Evolutionary conservation across 2,797 vertebrate species (phyloP), one percentile per base, ranked within the genome.

Genomic region (Hirundo rustica): DNA sequence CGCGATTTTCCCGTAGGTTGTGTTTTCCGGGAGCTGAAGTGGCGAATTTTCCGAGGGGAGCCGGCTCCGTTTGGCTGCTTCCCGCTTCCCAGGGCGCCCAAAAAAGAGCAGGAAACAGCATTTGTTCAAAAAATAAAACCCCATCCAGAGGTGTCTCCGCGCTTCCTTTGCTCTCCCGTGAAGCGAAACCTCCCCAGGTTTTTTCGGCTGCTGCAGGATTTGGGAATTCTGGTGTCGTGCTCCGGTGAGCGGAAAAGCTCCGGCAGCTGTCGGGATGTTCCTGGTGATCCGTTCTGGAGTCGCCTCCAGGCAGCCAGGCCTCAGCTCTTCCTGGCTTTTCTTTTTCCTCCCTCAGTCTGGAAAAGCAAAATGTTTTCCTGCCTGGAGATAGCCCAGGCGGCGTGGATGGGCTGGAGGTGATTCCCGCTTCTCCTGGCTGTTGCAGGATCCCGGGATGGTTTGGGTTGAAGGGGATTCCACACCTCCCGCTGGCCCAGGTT

Each of bases 221-320:
- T 87, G 73, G 87, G 74, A 67, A 72, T 88, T 72, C 65, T 23
- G 27, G 18, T 48, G 70, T 89, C 13, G 26, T 30, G 89, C 93
- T 94, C 50, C 1, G 5, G 62, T n/a, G 77, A 92, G 93, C 74
- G 27, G 91, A 67, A 85, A 42, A 85, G 44, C 88, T 92, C 62
- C 61, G 7, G 20, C 45, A 68, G 55, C 64, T 36, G 42, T 14
- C 30, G 1, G 21, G 89, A 81, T 62, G n/a, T 71, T 71, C 84
- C 87, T 34, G 60, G 29, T 42, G 21, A 71, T 74, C 53, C 65
- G 81, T 88, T 77, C 60, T 16, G 27, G 40, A n/a, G 70, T 80
- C 79, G 27, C 81, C 87, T 70, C 55, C n/a, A 13, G 91, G 78
- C 79, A 1, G 7, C 60, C 2, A n/a, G 47, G 40, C 26, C 50